phyloP scores from a whole-genome alignment of 2,113 vertebrate genomes.

The Raja brachyura region DNA sequence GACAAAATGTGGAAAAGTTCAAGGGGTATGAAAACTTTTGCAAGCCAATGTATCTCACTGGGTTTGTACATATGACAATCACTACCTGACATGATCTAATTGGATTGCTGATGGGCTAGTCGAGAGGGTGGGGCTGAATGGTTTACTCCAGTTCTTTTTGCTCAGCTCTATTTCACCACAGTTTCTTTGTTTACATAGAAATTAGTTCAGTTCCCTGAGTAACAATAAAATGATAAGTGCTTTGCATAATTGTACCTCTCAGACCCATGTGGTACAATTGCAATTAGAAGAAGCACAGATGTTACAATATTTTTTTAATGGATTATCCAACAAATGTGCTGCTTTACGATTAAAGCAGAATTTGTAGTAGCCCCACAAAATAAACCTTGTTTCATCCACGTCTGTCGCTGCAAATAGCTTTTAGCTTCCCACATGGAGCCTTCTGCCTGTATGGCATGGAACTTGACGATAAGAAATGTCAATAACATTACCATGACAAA shows the following conservation, averaged over 20 bases:
- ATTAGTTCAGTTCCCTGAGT: slow-evolving; percentile 11
- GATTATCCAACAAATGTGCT: neutral
- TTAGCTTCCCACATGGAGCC: neutral
- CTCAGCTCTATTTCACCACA: too few species aligned
- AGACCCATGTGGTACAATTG: neutral
- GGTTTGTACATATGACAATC: too few species aligned
- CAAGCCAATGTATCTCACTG: too few species aligned
- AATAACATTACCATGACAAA: neutral
- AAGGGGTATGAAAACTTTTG: too few species aligned
- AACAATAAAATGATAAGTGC: neutral
- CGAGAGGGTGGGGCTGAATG: neutral
- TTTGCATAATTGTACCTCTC: neutral
- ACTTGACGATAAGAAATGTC: neutral
- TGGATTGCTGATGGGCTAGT: neutral
- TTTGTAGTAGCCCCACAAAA: neutral
- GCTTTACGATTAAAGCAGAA: neutral
- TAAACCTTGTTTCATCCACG: neutral
- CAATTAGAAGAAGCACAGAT: neutral
- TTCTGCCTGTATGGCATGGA: neutral
- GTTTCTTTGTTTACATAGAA: slow-evolving; percentile 2
- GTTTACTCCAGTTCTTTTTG: neutral
- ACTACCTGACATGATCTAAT: too few species aligned
- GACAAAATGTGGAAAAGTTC: too few species aligned
- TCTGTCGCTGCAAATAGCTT: neutral
- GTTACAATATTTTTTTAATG: neutral